These are phyloP conservation scores for Sturmia bella DNA, from an alignment of 2,888 invertebrate species.

Conservation along the genomic window DNA sequence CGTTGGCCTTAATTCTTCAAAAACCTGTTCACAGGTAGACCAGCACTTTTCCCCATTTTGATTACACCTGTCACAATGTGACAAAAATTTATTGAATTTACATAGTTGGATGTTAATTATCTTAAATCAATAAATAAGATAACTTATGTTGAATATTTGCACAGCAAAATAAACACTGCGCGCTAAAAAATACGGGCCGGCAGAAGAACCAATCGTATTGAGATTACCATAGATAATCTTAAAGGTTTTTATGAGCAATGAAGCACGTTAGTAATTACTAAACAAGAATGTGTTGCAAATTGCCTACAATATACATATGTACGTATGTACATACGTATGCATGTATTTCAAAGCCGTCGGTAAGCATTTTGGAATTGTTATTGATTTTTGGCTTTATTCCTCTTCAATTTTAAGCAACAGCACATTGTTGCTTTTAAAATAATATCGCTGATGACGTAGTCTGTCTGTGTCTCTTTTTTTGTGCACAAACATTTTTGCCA, in stretches of 20 bases:
- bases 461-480: slow-evolving; percentile 17
- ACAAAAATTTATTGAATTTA: no score
- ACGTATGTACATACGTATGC: background rate
- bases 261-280: slow-evolving; percentile 51
- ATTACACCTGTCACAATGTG: no score
- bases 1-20: no score
- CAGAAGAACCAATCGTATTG: background rate
- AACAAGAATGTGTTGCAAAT: background rate
- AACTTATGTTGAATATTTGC: no score
- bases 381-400: slow-evolving; percentile 8
- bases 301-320: background rate
- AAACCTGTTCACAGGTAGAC: no score
- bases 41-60: no score
- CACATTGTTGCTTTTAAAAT: slow-evolving; percentile 59
- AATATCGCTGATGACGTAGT: slow-evolving; percentile 56
- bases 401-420: slow-evolving; percentile 17
- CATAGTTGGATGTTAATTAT: no score
- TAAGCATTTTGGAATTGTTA: background rate
- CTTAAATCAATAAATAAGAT: no score
- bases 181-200: slow-evolving; percentile 34
- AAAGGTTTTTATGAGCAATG: slow-evolving; percentile 12
- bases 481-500: slow-evolving; percentile 46
- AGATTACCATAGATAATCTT: slow-evolving; percentile 40
- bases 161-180: no score
- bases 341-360: slow-evolving; percentile 41